Percentiles rank a stretch among this genome's conserved stretches.
Evolutionary conservation across 2,888 invertebrate genomes (phyloP).

Genomic region (Andrena haemorrhoa): DNA sequence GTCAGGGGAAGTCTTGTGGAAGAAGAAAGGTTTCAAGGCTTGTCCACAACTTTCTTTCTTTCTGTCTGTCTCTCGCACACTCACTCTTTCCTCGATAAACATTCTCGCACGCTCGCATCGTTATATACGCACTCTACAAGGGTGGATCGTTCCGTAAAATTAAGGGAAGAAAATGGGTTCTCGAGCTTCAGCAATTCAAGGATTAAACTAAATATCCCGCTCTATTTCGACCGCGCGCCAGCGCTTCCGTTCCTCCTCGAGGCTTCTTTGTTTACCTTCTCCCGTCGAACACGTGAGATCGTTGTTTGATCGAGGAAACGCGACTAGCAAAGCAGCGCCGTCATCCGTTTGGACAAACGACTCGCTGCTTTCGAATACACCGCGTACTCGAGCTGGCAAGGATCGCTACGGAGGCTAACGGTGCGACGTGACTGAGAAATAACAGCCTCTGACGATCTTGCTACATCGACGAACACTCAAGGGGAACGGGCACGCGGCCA

Average conservation of each 20-base stretch:
- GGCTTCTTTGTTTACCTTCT: background rate
- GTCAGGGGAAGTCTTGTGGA: constrained; percentile 42
- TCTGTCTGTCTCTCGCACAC: constrained; percentile 22
- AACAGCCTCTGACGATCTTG: background rate
- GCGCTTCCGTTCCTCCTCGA: constrained; percentile 25
- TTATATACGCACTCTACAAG: constrained; percentile 37
- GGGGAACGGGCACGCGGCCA: constrained; percentile 22
- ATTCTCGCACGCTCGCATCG: constrained; percentile 38
- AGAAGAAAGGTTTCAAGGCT: constrained; percentile 46
- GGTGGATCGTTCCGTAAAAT: constrained; percentile 28
- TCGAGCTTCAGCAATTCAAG: constrained; percentile 48
- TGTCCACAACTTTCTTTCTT: constrained; percentile 29
- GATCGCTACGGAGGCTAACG: no score
- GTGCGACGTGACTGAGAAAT: background rate
- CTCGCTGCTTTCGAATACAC: no score
- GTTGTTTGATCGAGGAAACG: background rate
- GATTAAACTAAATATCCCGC: background rate
- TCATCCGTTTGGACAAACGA: no score
- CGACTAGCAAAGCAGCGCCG: no score
- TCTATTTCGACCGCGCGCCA: background rate
- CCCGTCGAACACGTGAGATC: background rate
- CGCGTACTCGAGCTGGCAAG: no score
- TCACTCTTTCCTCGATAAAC: constrained; percentile 27
- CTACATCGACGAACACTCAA: background rate
- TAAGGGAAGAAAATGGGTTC: constrained; percentile 20